Base-by-base conservation (phyloP, 2,797 vertebrate genomes). In the Sternarchorhynchus goeldii region DNA sequence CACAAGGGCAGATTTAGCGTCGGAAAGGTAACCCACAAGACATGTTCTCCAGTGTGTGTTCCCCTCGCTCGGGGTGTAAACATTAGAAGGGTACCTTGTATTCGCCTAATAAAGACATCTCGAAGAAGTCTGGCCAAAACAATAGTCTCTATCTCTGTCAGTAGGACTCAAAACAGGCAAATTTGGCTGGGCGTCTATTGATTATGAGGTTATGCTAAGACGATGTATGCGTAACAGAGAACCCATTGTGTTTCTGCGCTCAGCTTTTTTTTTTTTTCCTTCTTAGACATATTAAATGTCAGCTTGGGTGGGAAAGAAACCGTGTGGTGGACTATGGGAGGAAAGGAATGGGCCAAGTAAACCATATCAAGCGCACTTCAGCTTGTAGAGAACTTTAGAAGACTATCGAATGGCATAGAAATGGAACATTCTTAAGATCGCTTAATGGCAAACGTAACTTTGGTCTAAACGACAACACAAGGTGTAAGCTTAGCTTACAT, bases 391-490 rank as follows among this genome's bases (percentile, higher is more conserved):
- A 80, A 80, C 73, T 66, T 78, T 21, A 79, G 78, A 65, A 56
- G 74, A 68, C 56, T 80, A 77, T 64, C 58, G 39, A 34, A 71
- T 68, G 77, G 77, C 70, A 86, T 87, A 85, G 83, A 86, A 77
- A 86, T 87, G 88, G 91, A 91, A 92, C 92, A 92, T 91, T 93
- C 91, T 90, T 88, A 82, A 89, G 89, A 88, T 89, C 87, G 88
- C 89, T 92, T 90, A 89, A 92, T 91, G 91, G 90, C 89, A 88
- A 93, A 93, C 92, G 88, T 88, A 93, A 94, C 93, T 94, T 94
- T 94, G 93, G 93, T 94, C 93, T 92, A 89, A 92, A 93, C 91
- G 87, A 92, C 88, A 85, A 86, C 80, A 83, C 84, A 83, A 50
- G 74, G 25, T 77, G 90, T 74, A 87, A 89, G 91, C 90, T 90